Evolutionary conservation across 2,113 vertebrate genomes (phyloP), one percentile per base, ranked within the genome.

Genomic region (Cyanoramphus novaezelandiae): DNA sequence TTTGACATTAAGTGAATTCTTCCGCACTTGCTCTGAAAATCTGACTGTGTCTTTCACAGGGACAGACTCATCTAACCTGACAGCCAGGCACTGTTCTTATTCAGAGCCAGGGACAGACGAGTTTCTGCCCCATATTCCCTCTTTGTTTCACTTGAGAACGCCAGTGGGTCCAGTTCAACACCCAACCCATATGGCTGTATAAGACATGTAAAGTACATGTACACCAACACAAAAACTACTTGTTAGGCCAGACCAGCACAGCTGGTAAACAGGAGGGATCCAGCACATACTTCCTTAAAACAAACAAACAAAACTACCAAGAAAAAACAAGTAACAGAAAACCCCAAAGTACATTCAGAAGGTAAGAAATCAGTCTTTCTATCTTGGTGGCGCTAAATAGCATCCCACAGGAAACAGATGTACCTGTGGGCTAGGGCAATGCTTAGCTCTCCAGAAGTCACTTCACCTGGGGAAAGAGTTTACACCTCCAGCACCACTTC

Each of bases 1-100:
- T 43, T 94, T 90, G 91, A 97, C 80, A 69, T 77, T 37, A 89
- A 80, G 88, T 82, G 71, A 94, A 94, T 95, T 95, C 86, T 91
- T 90, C 76, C 3, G 0, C 57, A 69, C 83, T 88, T 37, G 68
- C 69, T 93, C 92, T 90, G 76, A 81, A 89, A 95, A 94, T 88
- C 67, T 90, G 91, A 7, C 78, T 10, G 4, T 64, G 72, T 78
- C 80, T 83, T 71, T 84, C 55, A 28, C 74, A 78, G 59, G 60
- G 74, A 88, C 82, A 87, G 46, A 17, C 78, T 94, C 88, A 92
- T 94, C 69, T 87, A 95, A 92, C 90, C 78, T 97, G 96, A 96
- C 95, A 94, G 93, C 67, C 69, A 96, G 88, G 93, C 96, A 93
- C 76, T 95, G 87, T 94, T 94, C 94, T 84, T 86, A 86, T 70